A percentile compares a stretch with the other conserved stretches of the same genome.
phyloP scores from a whole-genome alignment of 2,797 vertebrate genomes.

The Nyctibius grandis region DNA sequence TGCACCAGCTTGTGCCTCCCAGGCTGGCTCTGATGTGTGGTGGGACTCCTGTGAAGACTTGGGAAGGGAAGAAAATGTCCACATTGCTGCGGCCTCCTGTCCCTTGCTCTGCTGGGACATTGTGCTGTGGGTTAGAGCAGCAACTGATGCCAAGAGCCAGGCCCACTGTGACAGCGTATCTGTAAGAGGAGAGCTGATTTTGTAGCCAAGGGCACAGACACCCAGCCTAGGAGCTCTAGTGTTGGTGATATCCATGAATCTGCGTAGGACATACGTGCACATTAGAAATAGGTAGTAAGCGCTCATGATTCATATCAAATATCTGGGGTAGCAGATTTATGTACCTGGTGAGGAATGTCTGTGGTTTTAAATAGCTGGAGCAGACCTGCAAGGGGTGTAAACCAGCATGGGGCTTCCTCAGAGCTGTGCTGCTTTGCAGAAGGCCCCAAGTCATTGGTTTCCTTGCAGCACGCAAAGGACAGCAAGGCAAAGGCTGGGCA shows the following conservation, averaged over 20 bases:
- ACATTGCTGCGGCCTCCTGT: background rate
- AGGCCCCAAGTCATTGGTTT: background rate
- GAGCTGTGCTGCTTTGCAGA: background rate
- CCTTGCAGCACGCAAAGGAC: background rate
- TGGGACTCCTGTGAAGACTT: background rate
- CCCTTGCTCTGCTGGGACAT: background rate
- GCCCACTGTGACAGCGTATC: background rate
- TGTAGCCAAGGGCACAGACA: background rate
- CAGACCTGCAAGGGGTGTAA: background rate
- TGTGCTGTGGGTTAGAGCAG: background rate
- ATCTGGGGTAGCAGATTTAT: background rate
- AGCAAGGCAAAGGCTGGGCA: background rate
- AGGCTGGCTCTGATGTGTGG: background rate
- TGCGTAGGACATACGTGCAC: background rate
- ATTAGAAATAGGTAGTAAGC: background rate
- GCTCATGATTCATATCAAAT: background rate
- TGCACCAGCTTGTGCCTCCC: background rate
- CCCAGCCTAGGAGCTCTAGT: background rate
- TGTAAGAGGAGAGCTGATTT: background rate
- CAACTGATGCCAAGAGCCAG: background rate
- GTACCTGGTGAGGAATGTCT: background rate
- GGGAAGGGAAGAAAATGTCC: background rate
- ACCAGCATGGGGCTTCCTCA: background rate
- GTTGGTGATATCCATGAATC: background rate
- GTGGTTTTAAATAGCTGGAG: background rate